Percentiles rank a stretch among this genome's conserved stretches.
These are phyloP conservation scores for Rutpela maculata DNA, from an alignment of 2,888 invertebrate genomes.

Conservation along the genomic window DNA sequence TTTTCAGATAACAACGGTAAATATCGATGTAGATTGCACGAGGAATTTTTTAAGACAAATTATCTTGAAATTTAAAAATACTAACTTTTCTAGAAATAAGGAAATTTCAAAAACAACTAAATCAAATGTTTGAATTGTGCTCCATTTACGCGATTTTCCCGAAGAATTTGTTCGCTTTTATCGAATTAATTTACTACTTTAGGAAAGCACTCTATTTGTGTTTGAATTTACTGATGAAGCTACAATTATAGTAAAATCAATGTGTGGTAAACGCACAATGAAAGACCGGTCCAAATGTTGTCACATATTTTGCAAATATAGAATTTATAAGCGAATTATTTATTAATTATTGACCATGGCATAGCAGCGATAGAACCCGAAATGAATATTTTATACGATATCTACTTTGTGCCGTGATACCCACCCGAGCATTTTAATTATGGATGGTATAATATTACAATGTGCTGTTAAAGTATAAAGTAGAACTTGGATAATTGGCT, in stretches of 20 bases:
- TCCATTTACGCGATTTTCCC: too few relatives aligned
- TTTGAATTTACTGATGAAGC: not conserved
- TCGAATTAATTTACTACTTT: too few relatives aligned
- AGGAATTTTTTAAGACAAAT: too few relatives aligned
- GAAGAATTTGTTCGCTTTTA: too few relatives aligned
- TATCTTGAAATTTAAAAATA: too few relatives aligned
- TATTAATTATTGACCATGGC: not conserved
- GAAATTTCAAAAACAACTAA: too few relatives aligned
- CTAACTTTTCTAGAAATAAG: too few relatives aligned
- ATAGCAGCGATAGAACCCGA: not conserved
- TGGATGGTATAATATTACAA: slow-evolving; percentile 10
- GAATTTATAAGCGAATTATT: slow-evolving; percentile 27
- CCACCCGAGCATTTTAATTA: slow-evolving; percentile 17
- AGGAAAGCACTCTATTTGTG: too few relatives aligned
- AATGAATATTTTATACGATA: slow-evolving; percentile 15
- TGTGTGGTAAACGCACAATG: slow-evolving; percentile 21
- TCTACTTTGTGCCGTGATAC: not conserved
- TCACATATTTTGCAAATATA: slow-evolving; percentile 22
- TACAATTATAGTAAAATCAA: slow-evolving; percentile 5
- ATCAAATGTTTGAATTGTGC: too few relatives aligned
- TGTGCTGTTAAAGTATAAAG: slow-evolving; percentile 16
- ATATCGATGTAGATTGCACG: too few relatives aligned
- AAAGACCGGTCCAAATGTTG: slow-evolving; percentile 2
- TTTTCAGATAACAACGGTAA: too few relatives aligned
- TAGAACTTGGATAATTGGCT: slow-evolving; percentile 15